Evolutionary conservation across 2,113 vertebrate genomes (phyloP).

Genomic region (Mormyrus lacerda): DNA sequence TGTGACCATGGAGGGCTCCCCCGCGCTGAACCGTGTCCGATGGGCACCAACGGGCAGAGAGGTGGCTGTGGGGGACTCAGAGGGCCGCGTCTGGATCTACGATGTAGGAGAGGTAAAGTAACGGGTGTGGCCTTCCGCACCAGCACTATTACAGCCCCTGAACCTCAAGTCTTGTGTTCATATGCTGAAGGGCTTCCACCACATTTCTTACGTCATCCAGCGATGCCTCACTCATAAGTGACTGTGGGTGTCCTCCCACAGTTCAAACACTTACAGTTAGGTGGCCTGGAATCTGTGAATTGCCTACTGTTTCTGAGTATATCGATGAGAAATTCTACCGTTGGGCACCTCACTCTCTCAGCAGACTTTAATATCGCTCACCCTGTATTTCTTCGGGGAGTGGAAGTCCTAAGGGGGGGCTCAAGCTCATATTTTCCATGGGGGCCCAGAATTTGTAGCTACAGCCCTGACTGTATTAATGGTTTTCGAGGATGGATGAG

Average conservation of each 20-base stretch:
- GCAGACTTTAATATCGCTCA: not conserved
- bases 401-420: not conserved
- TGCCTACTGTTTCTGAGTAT: not conserved
- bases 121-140: not conserved
- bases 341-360: not conserved
- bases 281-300: not conserved
- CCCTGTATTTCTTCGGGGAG: not conserved
- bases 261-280: not conserved
- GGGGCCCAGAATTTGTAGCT: not conserved
- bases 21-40: conserved; percentile 88
- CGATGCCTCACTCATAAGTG: too few species aligned
- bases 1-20: conserved; percentile 84
- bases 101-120: conserved; percentile 88
- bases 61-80: conserved; percentile 92
- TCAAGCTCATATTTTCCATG: not conserved
- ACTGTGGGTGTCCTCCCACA: not conserved
- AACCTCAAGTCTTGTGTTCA: not conserved
- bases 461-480: not conserved
- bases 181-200: not conserved
- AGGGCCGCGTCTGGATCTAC: conserved; percentile 94
- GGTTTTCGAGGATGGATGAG: not conserved
- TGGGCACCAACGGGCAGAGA: conserved; percentile 91
- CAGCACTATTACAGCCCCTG: not conserved
- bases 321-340: not conserved
- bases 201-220: not conserved